phyloP scores from a whole-genome alignment of 2,888 invertebrate genomes.

The Pecten maximus region DNA sequence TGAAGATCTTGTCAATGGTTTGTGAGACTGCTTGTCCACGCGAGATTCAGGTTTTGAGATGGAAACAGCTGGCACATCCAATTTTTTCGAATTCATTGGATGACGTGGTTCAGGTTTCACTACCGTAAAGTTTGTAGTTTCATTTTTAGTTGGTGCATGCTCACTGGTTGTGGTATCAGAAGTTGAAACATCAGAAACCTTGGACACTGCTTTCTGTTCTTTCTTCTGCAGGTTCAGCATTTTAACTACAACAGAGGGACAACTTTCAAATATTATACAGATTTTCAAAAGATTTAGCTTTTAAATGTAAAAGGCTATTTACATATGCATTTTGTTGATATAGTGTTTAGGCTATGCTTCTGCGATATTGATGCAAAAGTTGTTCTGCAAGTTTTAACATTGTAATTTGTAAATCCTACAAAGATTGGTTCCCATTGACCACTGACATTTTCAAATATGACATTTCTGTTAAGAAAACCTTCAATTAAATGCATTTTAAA shows the following conservation, averaged over 20 bases:
- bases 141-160: background rate
- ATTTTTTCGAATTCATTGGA: background rate
- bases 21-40: background rate
- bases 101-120: constrained; percentile 9
- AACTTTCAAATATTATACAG: background rate
- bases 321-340: too few species aligned
- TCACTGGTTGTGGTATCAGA: background rate
- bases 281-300: too few species aligned
- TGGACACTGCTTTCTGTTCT: background rate
- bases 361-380: too few species aligned
- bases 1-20: background rate
- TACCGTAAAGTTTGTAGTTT: background rate
- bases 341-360: too few species aligned
- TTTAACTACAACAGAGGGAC: background rate
- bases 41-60: background rate
- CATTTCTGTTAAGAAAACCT: too few species aligned
- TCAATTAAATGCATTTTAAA: too few species aligned
- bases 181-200: background rate
- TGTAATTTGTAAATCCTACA: too few species aligned
- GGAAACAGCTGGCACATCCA: background rate
- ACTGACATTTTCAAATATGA: too few species aligned
- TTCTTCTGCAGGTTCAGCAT: background rate
- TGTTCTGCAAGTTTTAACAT: too few species aligned
- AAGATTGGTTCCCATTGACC: too few species aligned
- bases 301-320: too few species aligned